phyloP scores from a whole-genome alignment of 1,140 invertebrate genomes.

The Bathynomus jamesi region DNA sequence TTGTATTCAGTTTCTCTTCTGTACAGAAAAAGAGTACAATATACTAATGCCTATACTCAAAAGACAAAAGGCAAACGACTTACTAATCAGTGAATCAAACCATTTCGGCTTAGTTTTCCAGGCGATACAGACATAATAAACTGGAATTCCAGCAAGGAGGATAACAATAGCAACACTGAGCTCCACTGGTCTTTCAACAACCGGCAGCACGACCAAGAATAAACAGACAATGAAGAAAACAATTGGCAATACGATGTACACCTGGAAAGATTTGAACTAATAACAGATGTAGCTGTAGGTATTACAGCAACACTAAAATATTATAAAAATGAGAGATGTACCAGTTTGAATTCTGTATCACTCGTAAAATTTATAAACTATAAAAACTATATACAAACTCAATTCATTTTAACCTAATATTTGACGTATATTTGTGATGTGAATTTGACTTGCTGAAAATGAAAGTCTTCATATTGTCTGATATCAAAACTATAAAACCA shows the following conservation, averaged over 20 bases:
- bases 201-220: slow-evolving; percentile 1
- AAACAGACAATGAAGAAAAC: slow-evolving; percentile 13
- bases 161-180: slow-evolving; percentile 8
- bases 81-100: background rate
- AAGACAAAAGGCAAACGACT: background rate
- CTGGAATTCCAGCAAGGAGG: slow-evolving; percentile 5
- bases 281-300: no score
- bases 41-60: background rate
- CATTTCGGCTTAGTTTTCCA: slow-evolving; percentile 3
- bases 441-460: no score
- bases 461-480: no score
- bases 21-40: background rate
- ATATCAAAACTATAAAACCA: no score
- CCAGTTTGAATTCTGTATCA: no score
- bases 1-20: background rate
- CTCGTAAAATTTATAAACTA: no score
- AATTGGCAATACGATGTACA: slow-evolving; percentile 9
- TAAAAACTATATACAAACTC: no score
- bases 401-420: no score
- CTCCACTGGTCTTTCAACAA: slow-evolving; percentile 8
- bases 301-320: no score
- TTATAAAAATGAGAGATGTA: no score
- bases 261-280: background rate
- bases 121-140: slow-evolving; percentile 9
- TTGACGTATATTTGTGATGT: no score